Conservation (phyloP, 2,888 invertebrate species). For the Dusona sp. region DNA sequence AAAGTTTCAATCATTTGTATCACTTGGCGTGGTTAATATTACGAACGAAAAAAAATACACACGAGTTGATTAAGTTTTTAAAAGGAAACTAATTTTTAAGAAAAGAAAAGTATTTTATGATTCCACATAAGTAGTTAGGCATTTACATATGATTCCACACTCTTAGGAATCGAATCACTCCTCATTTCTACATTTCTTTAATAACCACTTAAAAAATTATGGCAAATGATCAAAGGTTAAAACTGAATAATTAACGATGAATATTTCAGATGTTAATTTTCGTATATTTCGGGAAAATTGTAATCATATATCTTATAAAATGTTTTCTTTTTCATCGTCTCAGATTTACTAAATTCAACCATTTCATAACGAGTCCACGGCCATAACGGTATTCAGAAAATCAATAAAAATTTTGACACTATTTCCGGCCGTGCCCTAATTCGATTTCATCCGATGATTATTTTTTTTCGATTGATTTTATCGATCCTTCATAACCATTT, state of each 20-base stretch:
- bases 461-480: constrained; percentile 12
- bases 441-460: constrained; percentile 19
- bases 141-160: background rate
- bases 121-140: background rate
- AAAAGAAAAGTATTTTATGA: background rate
- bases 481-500: constrained; percentile 13
- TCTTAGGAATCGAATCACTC: background rate
- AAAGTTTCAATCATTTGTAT: background rate
- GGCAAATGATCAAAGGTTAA: background rate
- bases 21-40: background rate
- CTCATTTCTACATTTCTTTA: background rate
- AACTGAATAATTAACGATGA: too few species aligned
- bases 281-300: background rate
- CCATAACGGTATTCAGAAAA: background rate
- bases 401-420: background rate
- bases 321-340: background rate
- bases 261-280: background rate
- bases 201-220: background rate
- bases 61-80: background rate
- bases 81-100: background rate
- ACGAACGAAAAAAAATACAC: constrained; percentile 29
- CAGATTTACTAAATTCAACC: background rate
- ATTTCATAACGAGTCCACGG: background rate
- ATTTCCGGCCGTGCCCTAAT: background rate
- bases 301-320: background rate